phyloP scores from a whole-genome alignment of 2,888 invertebrate species.

The Lutraria lutraria region DNA sequence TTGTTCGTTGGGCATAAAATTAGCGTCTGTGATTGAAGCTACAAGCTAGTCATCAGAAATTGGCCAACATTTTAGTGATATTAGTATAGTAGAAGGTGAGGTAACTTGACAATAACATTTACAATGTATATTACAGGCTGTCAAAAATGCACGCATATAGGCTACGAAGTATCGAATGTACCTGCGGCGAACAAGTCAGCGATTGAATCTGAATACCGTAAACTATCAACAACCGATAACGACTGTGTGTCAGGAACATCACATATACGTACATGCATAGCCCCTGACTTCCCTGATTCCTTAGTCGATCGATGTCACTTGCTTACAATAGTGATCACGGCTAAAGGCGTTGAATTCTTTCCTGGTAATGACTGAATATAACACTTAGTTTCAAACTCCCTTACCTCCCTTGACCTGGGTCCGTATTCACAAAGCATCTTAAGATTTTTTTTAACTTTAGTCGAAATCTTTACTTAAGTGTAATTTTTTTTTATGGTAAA shows the following conservation, averaged over 20 bases:
- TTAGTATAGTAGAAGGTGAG: no score
- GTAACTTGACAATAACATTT: no score
- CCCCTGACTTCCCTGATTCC: background rate
- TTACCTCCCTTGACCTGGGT: no score
- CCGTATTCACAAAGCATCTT: no score
- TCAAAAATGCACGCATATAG: background rate
- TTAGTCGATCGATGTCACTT: background rate
- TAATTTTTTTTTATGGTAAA: no score
- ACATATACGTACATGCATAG: background rate
- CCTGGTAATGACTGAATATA: background rate
- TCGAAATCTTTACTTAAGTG: no score
- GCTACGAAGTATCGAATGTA: background rate
- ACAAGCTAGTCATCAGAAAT: no score
- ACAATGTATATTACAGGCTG: background rate
- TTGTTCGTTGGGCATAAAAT: no score
- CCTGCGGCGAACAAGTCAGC: background rate
- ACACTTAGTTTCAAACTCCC: no score
- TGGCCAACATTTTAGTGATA: no score
- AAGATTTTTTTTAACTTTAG: no score
- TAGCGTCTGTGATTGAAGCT: no score
- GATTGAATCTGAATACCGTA: background rate
- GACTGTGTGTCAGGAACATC: background rate
- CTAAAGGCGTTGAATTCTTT: background rate
- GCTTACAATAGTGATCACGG: background rate
- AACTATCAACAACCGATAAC: background rate